Evolutionary conservation across 2,113 vertebrate genomes (phyloP), one percentile per base, ranked within the genome.

Genomic region (Coptodon rendalli): DNA sequence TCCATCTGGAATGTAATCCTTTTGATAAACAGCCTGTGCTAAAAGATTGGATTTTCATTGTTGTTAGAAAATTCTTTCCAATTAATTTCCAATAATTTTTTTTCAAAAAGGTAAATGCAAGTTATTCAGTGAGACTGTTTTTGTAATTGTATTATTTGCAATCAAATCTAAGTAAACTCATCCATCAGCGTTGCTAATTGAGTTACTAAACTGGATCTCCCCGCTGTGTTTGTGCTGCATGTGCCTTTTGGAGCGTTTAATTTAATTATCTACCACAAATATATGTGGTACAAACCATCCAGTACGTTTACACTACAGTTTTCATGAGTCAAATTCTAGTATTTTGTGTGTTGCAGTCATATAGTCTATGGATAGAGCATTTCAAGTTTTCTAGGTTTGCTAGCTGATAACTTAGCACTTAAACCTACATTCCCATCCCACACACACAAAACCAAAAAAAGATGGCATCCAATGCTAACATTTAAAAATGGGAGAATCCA

Each of bases 71-170:
- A 73, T 45, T 10, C 38, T 48, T 66, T 66, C 61, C 50, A 80
- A 40, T 50, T 11, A 10, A 24, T 78, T 17, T 61, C 27, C 6
- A 22, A 89, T 85, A 6, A 2, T 45, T 17, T 71, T 48, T 84
- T 81, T 59, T 31, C 13, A 81, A 54, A 43, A 38, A 13, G 54
- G n/a, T 59, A 81, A 87, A 84, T 86, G 36, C 24, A 31, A 34
- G 48, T 83, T 61, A 80, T 89, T 90, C 48, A 27, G 54, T 27
- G 27, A 27, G 22, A 63, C n/a, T 45, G 9, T 5, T 79, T 86
- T 63, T 83, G 56, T 53, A 57, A 91, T 88, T 85, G 59, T 85
- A 89, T 84, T 66, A 29, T 50, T 79, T 85, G 57, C 78, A 80
- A 17, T 38, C 29, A 24, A 80, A 14, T 10, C 83, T 19, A 29